Percentiles rank a stretch among this genome's conserved stretches.
Evolutionary conservation across 2,797 vertebrate species (phyloP).

Genomic region (Tokudaia muenninki): DNA sequence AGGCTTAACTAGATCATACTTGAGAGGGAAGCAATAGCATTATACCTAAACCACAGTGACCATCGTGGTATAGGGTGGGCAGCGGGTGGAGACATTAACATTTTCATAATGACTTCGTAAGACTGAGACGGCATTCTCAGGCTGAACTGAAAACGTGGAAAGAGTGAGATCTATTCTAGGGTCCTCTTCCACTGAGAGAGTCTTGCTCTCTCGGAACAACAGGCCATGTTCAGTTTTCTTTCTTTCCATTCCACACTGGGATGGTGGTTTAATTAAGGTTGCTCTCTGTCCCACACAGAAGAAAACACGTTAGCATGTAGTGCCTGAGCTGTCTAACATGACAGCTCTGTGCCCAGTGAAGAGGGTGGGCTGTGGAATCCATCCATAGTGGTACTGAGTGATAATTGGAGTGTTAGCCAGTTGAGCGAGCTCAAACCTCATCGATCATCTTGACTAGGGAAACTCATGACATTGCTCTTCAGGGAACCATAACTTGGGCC

Average conservation of each 20-base stretch:
- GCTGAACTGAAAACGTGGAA: neutral
- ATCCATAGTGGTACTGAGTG: neutral
- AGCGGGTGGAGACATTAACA: neutral
- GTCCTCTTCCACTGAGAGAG: conserved; percentile 7
- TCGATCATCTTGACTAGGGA: conserved; percentile 10
- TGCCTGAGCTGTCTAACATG: conserved; percentile 6
- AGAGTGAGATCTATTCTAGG: neutral
- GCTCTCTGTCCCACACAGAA: conserved; percentile 63
- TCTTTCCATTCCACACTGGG: conserved; percentile 74
- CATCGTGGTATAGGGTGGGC: neutral
- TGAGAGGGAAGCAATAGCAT: neutral
- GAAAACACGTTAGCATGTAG: conserved; percentile 54
- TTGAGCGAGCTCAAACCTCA: neutral
- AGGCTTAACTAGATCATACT: neutral
- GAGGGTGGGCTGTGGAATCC: neutral
- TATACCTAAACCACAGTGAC: neutral
- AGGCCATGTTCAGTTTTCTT: conserved; percentile 72
- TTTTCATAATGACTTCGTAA: neutral
- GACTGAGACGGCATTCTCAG: neutral
- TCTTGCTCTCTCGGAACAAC: conserved; percentile 74
- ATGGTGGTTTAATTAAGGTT: conserved; percentile 75
- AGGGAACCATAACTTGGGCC: neutral
- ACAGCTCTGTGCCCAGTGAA: neutral
- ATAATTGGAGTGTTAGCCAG: neutral
- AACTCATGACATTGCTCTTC: neutral